phyloP scores from a whole-genome alignment of 1,140 invertebrate species.

The Rhynchophorus ferrugineus region DNA sequence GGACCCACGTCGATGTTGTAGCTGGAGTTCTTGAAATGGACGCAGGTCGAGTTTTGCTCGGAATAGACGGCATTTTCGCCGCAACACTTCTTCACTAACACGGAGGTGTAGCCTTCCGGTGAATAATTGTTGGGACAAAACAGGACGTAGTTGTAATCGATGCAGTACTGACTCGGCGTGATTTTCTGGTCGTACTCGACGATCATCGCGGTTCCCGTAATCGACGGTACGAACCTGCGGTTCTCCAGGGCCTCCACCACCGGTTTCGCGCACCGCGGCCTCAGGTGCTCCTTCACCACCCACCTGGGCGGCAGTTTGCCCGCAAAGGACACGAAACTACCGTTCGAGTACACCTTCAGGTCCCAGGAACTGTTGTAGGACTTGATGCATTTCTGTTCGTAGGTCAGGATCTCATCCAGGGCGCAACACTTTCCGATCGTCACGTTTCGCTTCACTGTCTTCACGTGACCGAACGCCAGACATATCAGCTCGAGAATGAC shows the following conservation, averaged over 20 bases:
- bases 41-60: constrained; percentile 42
- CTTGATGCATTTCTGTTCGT: constrained; percentile 12
- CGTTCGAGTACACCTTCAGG: constrained; percentile 20
- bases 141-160: constrained; percentile 29
- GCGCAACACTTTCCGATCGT: constrained; percentile 16
- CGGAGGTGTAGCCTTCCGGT: constrained; percentile 15
- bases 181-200: constrained; percentile 26
- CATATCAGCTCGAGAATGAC: not conserved
- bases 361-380: constrained; percentile 24
- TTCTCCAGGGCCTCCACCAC: constrained; percentile 12
- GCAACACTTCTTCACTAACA: constrained; percentile 51
- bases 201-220: constrained; percentile 26
- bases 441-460: constrained; percentile 9
- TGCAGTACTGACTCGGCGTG: constrained; percentile 28
- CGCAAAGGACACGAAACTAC: constrained; percentile 11
- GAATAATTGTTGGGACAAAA: constrained; percentile 24
- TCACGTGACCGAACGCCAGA: not conserved
- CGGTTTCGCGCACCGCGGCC: constrained; percentile 23
- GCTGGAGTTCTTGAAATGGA: constrained; percentile 12
- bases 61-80: constrained; percentile 50
- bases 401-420: constrained; percentile 12
- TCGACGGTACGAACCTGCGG: constrained; percentile 24
- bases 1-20: constrained; percentile 27
- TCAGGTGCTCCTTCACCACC: constrained; percentile 24
- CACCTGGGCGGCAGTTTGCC: constrained; percentile 26